Conservation (phyloP, 1,140 invertebrate species). For the Solen grandis region DNA sequence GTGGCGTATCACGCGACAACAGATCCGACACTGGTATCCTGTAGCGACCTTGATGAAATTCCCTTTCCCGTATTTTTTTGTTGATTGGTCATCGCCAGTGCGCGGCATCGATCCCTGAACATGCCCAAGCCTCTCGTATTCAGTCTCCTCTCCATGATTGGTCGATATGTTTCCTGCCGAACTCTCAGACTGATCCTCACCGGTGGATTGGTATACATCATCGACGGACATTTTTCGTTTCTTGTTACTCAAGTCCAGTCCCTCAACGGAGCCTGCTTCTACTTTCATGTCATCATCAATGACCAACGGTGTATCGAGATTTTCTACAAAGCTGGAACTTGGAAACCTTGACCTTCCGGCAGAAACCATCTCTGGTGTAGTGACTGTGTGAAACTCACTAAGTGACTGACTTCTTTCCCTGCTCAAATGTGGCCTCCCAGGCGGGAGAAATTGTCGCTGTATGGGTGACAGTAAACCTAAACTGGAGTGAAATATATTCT, state of each 20-base stretch:
- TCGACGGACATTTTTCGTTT: conserved; percentile 54
- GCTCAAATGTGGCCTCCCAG: conserved; percentile 23
- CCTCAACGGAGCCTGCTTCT: conserved; percentile 23
- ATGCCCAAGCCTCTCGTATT: conserved; percentile 30
- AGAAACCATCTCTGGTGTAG: conserved; percentile 17
- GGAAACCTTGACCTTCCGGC: conserved; percentile 32
- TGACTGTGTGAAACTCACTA: conserved; percentile 43
- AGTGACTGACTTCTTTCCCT: conserved; percentile 51
- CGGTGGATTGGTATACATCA: conserved; percentile 22
- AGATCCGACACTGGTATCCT: conserved; percentile 54
- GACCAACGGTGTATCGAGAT: conserved; percentile 31
- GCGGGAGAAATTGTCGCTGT: conserved; percentile 43
- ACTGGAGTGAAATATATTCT: conserved; percentile 50
- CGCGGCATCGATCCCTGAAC: background rate
- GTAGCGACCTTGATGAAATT: conserved; percentile 56
- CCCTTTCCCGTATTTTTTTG: conserved; percentile 55
- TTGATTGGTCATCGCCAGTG: background rate
- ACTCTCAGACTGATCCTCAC: conserved; percentile 5
- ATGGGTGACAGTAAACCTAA: conserved; percentile 38
- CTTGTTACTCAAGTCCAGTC: conserved; percentile 47
- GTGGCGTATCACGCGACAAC: conserved; percentile 46
- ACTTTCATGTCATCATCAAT: conserved; percentile 48
- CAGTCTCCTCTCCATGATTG: conserved; percentile 50
- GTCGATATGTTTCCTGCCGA: conserved; percentile 1
- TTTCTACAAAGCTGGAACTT: conserved; percentile 48